phyloP scores from a whole-genome alignment of 2,888 invertebrate genomes.

The Papilio demoleus region DNA sequence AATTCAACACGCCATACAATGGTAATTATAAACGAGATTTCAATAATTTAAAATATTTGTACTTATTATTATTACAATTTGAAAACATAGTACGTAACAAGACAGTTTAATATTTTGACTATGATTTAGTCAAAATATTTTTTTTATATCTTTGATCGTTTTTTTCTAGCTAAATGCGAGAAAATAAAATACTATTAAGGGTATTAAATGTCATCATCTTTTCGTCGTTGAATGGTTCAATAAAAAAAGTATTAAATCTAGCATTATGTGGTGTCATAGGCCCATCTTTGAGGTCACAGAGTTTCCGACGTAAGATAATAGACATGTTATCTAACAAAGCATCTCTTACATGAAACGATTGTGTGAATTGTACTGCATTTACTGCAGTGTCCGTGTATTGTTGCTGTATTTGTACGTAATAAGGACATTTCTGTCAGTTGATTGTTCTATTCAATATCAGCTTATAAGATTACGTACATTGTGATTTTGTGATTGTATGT shows the following conservation, averaged over 20 bases:
- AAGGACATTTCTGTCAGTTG: slow-evolving; percentile 24
- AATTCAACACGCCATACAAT: slow-evolving; percentile 7
- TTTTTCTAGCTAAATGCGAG: neutral
- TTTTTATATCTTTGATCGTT: neutral
- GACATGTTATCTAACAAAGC: slow-evolving; percentile 61
- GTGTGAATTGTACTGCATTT: slow-evolving; percentile 58
- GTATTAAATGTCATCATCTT: neutral
- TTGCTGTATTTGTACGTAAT: slow-evolving; percentile 33
- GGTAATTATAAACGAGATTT: neutral
- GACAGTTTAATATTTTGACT: neutral
- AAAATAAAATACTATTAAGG: neutral
- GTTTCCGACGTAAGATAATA: slow-evolving; percentile 57
- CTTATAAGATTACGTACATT: slow-evolving; percentile 43
- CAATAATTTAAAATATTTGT: slow-evolving; percentile 24
- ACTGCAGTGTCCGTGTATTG: slow-evolving; percentile 41
- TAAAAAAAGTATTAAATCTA: neutral
- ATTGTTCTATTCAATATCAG: slow-evolving; percentile 22
- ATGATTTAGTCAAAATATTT: neutral
- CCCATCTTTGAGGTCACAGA: slow-evolving; percentile 58
- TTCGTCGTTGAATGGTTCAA: neutral
- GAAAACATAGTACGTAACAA: neutral
- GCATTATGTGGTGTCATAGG: slow-evolving; percentile 31
- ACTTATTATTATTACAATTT: neutral
- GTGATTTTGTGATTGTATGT: neutral
- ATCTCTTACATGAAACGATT: slow-evolving; percentile 64